Percentiles rank a stretch among this genome's conserved stretches.
Conservation (phyloP, 2,113 vertebrate genomes). For the Diphyllodes magnificus region DNA sequence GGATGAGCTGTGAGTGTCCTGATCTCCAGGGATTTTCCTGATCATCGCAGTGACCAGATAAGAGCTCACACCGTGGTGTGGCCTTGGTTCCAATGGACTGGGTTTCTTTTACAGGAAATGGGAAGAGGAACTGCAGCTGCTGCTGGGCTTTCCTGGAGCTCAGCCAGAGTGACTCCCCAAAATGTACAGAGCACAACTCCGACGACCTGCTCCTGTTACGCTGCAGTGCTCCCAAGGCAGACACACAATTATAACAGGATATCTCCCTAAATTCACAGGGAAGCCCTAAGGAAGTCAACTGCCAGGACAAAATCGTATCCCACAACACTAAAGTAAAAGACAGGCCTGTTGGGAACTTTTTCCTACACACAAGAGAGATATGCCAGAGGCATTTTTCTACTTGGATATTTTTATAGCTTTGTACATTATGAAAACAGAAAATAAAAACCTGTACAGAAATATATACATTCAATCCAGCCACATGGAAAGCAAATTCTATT, state of each 20-base stretch:
- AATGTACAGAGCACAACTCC: background rate
- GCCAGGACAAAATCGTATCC: background rate
- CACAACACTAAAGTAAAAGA: background rate
- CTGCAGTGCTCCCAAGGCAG: background rate
- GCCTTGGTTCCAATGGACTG: rapidly evolving
- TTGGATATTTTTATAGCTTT: background rate
- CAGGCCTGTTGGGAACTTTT: background rate
- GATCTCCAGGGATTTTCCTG: background rate
- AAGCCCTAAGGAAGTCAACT: background rate
- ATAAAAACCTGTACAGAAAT: background rate
- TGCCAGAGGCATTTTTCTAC: background rate
- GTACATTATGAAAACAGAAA: background rate
- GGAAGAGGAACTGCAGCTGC: background rate
- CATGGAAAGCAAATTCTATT: background rate
- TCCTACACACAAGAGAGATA: background rate
- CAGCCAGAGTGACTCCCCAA: background rate
- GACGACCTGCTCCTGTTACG: background rate
- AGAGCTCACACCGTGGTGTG: rapidly evolving
- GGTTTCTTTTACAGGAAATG: background rate
- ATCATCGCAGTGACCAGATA: background rate
- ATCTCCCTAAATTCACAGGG: background rate
- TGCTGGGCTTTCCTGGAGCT: background rate
- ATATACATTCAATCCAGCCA: background rate
- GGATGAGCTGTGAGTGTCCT: background rate
- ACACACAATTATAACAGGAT: background rate